A percentile compares a stretch with the other conserved stretches of the same genome.
Conservation (phyloP, 2,113 vertebrate genomes). For the Plotosus lineatus region DNA sequence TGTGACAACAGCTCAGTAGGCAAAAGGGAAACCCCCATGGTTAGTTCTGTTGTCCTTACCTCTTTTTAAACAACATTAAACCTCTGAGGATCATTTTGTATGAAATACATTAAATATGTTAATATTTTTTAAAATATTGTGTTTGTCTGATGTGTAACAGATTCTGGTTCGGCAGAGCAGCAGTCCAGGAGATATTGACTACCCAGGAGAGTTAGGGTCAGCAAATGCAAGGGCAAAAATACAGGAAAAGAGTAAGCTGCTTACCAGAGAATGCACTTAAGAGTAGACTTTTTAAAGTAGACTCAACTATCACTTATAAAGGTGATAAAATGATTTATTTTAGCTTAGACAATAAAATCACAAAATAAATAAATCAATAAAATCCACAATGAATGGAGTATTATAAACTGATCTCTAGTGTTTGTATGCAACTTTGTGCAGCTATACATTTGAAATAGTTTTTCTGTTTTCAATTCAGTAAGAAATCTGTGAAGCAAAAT, state of each 20-base stretch:
- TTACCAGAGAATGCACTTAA: neutral
- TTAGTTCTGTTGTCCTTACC: slow-evolving; percentile 65
- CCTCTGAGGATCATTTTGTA: neutral
- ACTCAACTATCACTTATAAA: neutral
- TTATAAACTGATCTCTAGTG: neutral
- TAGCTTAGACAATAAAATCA: neutral
- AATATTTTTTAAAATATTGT: neutral
- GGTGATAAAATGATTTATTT: neutral
- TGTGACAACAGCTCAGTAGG: slow-evolving; percentile 71
- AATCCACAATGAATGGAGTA: neutral
- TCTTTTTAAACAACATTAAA: neutral
- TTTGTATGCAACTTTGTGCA: neutral
- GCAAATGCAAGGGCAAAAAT: slow-evolving; percentile 66
- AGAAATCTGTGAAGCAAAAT: neutral
- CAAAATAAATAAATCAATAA: neutral
- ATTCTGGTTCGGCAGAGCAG: slow-evolving; percentile 79
- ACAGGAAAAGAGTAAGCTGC: slow-evolving; percentile 83
- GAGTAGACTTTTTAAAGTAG: neutral
- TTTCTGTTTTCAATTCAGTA: neutral
- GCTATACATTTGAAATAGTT: neutral
- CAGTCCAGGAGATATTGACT: slow-evolving; percentile 82
- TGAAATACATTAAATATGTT: neutral
- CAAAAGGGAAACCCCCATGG: slow-evolving; percentile 79
- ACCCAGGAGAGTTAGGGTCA: slow-evolving; percentile 70
- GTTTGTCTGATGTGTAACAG: slow-evolving; percentile 57